These are phyloP conservation scores for Erebia palarica DNA, from an alignment of 2,888 invertebrate species.

Conservation along the genomic window DNA sequence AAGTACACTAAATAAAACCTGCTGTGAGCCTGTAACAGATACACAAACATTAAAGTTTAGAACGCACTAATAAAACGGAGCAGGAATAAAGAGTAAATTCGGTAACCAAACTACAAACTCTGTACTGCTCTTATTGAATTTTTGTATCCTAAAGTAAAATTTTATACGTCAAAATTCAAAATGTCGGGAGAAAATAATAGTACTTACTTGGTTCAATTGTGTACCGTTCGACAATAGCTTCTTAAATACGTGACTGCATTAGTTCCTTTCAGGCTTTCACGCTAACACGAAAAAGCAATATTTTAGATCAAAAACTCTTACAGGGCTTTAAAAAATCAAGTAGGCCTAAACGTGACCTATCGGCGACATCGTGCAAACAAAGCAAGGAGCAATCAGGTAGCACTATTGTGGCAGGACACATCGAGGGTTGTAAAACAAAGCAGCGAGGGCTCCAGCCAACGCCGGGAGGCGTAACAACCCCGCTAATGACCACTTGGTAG, in stretches of 20 bases:
- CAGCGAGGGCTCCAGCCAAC: slow-evolving; percentile 54
- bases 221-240: no score
- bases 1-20: no score
- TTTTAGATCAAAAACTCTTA: neutral
- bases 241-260: neutral
- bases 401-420: slow-evolving; percentile 22
- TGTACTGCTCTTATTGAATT: no score
- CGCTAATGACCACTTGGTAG: slow-evolving; percentile 59
- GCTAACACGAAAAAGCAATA: neutral
- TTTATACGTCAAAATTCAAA: no score
- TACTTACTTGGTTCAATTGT: no score
- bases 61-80: no score
- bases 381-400: slow-evolving; percentile 9
- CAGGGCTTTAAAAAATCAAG: slow-evolving; percentile 19
- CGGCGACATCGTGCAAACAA: slow-evolving; percentile 25
- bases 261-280: neutral
- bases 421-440: slow-evolving; percentile 45
- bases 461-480: slow-evolving; percentile 52
- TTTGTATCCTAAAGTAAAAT: no score
- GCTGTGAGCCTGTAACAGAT: no score
- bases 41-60: no score
- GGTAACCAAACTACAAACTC: no score
- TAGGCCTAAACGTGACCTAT: slow-evolving; percentile 46
- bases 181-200: no score
- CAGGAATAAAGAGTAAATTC: no score